Evolutionary conservation across 2,797 vertebrate genomes (phyloP), one percentile per base, ranked within the genome.

Genomic region (Gobio occitaniae): DNA sequence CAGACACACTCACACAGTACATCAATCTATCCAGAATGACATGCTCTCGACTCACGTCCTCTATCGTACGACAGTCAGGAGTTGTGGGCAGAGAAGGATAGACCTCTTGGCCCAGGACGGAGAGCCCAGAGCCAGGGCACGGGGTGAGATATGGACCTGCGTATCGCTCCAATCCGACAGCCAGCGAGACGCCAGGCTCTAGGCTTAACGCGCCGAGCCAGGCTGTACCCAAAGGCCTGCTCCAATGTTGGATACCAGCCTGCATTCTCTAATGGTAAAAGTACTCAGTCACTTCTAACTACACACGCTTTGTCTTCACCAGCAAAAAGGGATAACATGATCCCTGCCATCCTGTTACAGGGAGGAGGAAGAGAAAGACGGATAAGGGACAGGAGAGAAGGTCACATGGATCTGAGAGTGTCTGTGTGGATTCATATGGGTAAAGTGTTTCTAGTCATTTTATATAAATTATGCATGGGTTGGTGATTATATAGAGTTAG

Each of bases 1-100:
- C 83, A 70, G 65, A 90, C 86, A 92, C 88, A 84, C 87, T 41
- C 69, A 19, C 63, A 21, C 66, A 10, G 44, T 50, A 52, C 9
- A 36, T 21, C 74, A 70, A 78, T 84, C 65, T 32, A 76, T 75
- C 54, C 36, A n/a, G 48, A 71, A 82, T 13, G 52, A 41, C 68
- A 44, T 44, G 4, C 68, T 38, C 32, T 17, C 66, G 52, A 75
- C 74, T 71, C 52, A 75, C 71, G n/a, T 56, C 66, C 50, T 84
- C 84, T 25, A 78, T 68, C 71, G 25, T 21, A 68, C n/a, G 19
- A 47, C n/a, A 4, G 29, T 76, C 47, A 54, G 48, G 29, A 75
- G 56, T 75, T 13, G 10, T 29, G 25, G 72, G 72, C 47, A 54
- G 74, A 41, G 63, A 47, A 84, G 82, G 83, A 84, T 78, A 78